These are phyloP conservation scores for Conus canariensis DNA, from an alignment of 2,888 invertebrate species.

Conservation along the genomic window DNA sequence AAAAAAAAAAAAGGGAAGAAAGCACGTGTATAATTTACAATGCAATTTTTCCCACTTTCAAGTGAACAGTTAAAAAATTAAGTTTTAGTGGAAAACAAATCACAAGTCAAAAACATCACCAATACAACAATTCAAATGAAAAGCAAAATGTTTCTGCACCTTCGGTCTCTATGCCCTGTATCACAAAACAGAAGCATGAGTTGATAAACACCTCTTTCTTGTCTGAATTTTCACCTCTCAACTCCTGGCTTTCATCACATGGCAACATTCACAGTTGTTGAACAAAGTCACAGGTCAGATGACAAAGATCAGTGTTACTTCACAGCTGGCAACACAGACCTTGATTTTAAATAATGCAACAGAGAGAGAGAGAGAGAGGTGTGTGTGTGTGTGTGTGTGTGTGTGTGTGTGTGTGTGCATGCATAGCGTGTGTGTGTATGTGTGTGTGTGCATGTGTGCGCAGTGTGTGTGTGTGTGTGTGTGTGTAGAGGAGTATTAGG, in stretches of 20 bases:
- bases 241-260: neutral
- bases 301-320: no score
- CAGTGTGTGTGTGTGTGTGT: no score
- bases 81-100: neutral
- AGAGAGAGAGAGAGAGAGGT: neutral
- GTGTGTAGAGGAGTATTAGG: no score
- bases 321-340: no score
- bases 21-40: no score
- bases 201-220: neutral
- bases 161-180: neutral
- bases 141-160: neutral
- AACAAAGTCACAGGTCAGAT: neutral
- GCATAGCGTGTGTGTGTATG: neutral
- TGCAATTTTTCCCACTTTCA: no score
- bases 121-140: neutral
- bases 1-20: no score
- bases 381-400: neutral
- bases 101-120: neutral
- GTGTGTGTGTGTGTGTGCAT: neutral
- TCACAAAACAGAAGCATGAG: conserved; percentile 2
- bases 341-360: no score
- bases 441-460: neutral
- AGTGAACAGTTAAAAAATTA: no score
- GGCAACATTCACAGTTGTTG: neutral
- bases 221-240: neutral